Conservation (phyloP, 2,113 vertebrate species). For the Steatornis caripensis region DNA sequence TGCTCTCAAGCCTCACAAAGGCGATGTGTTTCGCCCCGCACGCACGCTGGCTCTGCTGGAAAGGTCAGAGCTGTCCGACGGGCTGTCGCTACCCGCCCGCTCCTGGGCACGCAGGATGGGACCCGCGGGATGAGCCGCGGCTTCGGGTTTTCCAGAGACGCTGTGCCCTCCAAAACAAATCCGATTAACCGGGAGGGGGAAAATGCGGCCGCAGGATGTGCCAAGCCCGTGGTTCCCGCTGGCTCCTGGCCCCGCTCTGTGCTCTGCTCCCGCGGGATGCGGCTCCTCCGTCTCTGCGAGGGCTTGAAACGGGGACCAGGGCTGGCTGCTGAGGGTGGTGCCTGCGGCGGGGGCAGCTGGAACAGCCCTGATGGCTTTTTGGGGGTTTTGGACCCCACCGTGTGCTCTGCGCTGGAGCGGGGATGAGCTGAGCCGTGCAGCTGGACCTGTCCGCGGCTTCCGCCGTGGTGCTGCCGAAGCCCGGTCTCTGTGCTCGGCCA, state of each 20-base stretch:
- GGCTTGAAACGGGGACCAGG: too few relatives aligned
- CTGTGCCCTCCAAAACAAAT: constrained; percentile 45
- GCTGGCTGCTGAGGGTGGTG: background rate
- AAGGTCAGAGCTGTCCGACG: background rate
- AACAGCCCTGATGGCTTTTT: background rate
- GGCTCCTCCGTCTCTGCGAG: constrained; percentile 48
- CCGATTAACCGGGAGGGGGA: constrained; percentile 54
- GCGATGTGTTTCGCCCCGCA: background rate
- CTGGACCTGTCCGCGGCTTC: background rate
- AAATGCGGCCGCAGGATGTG: constrained; percentile 28
- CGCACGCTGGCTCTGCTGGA: background rate
- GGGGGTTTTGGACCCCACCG: too few relatives aligned
- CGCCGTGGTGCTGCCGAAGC: background rate
- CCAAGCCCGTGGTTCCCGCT: constrained; percentile 42
- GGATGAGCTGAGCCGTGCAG: background rate
- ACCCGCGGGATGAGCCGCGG: constrained; percentile 48
- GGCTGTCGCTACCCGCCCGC: background rate
- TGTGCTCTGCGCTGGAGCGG: too few relatives aligned
- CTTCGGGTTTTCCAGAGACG: constrained; percentile 51
- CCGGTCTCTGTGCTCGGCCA: background rate
- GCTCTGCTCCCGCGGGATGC: background rate
- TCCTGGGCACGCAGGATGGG: constrained; percentile 43
- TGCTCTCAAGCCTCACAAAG: background rate
- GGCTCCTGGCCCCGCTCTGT: background rate
- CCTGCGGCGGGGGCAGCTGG: too few relatives aligned